phyloP scores from a whole-genome alignment of 2,888 invertebrate species.

The Schizaphis graminum region DNA sequence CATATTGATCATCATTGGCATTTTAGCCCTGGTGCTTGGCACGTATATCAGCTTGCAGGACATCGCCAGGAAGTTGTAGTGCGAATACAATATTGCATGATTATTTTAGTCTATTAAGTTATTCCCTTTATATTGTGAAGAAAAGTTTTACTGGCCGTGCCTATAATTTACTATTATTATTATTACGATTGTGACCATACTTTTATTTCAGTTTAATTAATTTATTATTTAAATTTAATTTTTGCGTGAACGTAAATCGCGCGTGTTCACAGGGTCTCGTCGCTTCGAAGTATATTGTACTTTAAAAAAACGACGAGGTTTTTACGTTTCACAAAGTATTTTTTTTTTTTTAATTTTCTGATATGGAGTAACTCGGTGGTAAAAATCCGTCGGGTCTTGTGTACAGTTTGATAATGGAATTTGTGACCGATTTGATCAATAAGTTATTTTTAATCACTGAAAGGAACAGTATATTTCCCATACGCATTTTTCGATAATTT shows the following conservation, averaged over 20 bases:
- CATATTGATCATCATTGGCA: conserved; percentile 73
- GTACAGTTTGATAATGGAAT: background rate
- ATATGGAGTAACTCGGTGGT: background rate
- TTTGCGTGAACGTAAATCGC: background rate
- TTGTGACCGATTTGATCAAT: background rate
- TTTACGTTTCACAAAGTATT: background rate
- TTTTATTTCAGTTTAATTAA: background rate
- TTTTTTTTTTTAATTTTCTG: background rate
- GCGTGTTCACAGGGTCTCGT: conserved; percentile 31
- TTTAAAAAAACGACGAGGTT: background rate
- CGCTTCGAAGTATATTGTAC: background rate
- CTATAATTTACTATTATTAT: conserved; percentile 25
- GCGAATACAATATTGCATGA: background rate
- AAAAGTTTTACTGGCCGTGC: background rate
- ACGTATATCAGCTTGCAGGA: conserved; percentile 75
- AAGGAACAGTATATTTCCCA: background rate
- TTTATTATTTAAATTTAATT: conserved; percentile 18
- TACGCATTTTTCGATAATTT: background rate
- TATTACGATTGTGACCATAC: background rate
- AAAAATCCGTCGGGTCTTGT: background rate
- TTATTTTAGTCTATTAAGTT: conserved; percentile 11
- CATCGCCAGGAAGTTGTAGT: conserved; percentile 72
- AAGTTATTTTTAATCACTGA: background rate
- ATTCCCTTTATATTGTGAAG: background rate
- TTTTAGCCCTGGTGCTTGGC: conserved; percentile 75